Conservation (phyloP, 1,140 invertebrate species). For the Drosophila bocqueti region DNA sequence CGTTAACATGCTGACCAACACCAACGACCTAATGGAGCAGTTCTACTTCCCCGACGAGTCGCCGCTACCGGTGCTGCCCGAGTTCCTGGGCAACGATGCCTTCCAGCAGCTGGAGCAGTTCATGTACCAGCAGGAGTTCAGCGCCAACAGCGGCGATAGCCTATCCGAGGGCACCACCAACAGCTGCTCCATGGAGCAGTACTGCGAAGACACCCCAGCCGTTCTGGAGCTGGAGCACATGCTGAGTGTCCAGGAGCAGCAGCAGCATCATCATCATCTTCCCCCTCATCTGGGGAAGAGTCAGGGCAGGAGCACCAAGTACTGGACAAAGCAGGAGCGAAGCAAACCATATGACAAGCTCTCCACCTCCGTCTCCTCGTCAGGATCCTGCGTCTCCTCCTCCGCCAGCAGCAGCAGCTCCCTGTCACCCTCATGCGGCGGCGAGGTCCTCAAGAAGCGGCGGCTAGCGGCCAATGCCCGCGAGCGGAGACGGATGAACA, state of each 20-base stretch:
- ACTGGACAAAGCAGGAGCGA: constrained; percentile 53
- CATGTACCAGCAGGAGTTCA: constrained; percentile 57
- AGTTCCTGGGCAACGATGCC: constrained; percentile 32
- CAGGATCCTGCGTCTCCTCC: constrained; percentile 4
- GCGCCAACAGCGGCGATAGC: constrained; percentile 53
- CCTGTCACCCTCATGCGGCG: constrained; percentile 11
- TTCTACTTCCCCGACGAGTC: constrained; percentile 54
- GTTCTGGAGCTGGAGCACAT: constrained; percentile 67
- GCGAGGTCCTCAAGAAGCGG: constrained; percentile 87
- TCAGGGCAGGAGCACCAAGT: constrained; percentile 48
- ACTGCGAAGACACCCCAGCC: constrained; percentile 49
- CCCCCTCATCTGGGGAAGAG: constrained; percentile 20
- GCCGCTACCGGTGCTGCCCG: constrained; percentile 12
- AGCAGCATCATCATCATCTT: constrained; percentile 18
- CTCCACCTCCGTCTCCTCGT: constrained; percentile 9
- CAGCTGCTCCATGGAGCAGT: constrained; percentile 54
- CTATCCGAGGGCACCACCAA: constrained; percentile 56
- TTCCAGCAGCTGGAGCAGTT: constrained; percentile 64
- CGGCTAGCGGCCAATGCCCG: constrained; percentile 91
- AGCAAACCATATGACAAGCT: constrained; percentile 57
- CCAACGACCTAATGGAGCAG: constrained; percentile 67
- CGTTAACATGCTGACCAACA: constrained; percentile 72
- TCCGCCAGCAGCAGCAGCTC: not conserved
- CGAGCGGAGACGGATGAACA: constrained; percentile 93
- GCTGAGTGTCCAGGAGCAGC: constrained; percentile 51